Evolutionary conservation across 2,888 invertebrate species (phyloP).

Genomic region (Tolmerus cingulatus): DNA sequence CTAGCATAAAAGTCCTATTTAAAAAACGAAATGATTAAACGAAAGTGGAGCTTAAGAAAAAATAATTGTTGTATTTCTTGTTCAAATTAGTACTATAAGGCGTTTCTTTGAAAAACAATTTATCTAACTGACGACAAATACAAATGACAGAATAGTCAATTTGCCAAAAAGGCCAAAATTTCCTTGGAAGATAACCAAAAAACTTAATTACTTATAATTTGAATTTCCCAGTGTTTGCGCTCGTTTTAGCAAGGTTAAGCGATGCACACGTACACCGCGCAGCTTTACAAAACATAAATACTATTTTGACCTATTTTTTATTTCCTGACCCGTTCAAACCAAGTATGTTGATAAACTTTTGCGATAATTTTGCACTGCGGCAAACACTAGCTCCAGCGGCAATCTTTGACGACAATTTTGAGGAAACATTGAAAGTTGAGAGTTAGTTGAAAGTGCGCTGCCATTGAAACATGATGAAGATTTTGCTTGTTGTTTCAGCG

Average conservation of each 20-base stretch:
- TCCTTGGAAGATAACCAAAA: background rate
- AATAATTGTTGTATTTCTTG: background rate
- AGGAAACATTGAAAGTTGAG: background rate
- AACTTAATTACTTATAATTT: background rate
- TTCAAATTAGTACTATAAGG: too few species aligned
- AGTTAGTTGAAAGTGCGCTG: conserved; percentile 10
- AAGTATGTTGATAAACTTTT: background rate
- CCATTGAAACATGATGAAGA: background rate
- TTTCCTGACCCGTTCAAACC: background rate
- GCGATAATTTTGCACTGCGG: background rate
- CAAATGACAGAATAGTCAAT: background rate
- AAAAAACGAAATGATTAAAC: too few species aligned
- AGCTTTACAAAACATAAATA: background rate
- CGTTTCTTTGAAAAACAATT: too few species aligned
- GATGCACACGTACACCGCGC: background rate
- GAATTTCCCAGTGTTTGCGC: background rate
- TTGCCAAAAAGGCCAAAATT: background rate
- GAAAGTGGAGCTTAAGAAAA: too few species aligned
- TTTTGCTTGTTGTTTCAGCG: background rate
- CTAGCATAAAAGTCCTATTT: too few species aligned
- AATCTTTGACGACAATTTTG: background rate
- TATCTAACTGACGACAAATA: too few species aligned
- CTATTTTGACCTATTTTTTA: background rate
- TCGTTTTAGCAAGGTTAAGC: background rate
- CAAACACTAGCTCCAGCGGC: background rate